Percentiles rank a stretch among this genome's conserved stretches.
Evolutionary conservation across 2,113 vertebrate genomes (phyloP).

Genomic region (Poecile atricapillus): DNA sequence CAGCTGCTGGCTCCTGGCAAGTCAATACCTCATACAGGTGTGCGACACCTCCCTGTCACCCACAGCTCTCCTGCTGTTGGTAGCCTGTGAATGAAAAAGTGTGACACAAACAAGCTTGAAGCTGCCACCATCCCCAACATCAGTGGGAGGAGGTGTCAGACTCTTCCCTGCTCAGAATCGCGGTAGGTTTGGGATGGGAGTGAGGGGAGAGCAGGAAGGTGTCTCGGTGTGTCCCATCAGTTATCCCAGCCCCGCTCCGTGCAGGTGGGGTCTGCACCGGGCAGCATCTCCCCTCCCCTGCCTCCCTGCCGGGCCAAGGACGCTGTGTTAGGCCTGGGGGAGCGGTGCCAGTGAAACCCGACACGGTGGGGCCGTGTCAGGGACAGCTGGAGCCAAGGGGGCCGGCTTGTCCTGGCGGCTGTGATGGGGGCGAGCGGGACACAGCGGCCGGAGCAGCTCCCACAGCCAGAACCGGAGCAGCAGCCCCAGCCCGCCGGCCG

Average conservation of each 20-base stretch:
- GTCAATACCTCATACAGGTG: accelerated
- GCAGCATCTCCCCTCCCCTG: background rate
- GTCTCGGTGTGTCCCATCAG: accelerated
- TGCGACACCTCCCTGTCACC: background rate
- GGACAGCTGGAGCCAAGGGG: conserved; percentile 19
- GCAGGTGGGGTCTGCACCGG: accelerated
- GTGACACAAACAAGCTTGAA: background rate
- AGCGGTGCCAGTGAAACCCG: background rate
- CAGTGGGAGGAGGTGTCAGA: background rate
- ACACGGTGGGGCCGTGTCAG: background rate
- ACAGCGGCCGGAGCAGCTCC: background rate
- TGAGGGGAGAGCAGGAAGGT: background rate
- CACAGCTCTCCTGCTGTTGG: background rate
- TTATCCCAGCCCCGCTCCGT: accelerated
- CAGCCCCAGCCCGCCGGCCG: accelerated
- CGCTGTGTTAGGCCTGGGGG: background rate
- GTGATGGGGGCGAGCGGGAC: background rate
- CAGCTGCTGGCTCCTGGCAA: accelerated
- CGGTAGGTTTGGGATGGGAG: background rate
- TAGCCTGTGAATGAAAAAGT: background rate
- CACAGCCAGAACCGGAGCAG: too few relatives aligned
- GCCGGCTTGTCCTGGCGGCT: background rate
- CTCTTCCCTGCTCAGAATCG: background rate
- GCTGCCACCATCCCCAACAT: accelerated
- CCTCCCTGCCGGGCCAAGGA: background rate